Base-by-base conservation (phyloP, 2,888 invertebrate genomes). In the Dolomedes plantarius region DNA sequence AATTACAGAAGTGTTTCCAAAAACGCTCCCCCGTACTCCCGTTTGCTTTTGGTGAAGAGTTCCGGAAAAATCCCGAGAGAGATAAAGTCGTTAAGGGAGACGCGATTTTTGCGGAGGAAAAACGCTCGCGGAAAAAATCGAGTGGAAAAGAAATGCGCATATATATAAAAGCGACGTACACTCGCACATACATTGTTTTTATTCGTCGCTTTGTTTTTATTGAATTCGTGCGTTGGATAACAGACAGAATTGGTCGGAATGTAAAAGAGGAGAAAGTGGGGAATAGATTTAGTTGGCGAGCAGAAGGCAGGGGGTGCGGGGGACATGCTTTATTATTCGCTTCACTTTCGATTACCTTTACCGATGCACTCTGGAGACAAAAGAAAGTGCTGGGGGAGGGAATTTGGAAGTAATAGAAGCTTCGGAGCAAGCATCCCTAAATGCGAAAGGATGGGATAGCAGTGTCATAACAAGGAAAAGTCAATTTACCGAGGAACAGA, bases 381-480 rank as follows among this genome's bases (percentile, higher is more conserved):
- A 78, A 39, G 62, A 56, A 39, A 71, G 75, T 68, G 32, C 32
- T 19, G 72, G 50, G 72, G 72, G 50, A 31, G 56, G 72, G 72
- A 39, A 39, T 23, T 68, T 23, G 23, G 68, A 39, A 68, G 39
- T 32, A 39, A 39, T 68, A 39, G 68, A 68, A 39, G 68, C 19
- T 56, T 56, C 6, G 23, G 56, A 56, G 56, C 50, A 19, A 39
- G 69, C 41, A 41, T 69, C 69, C 39, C 69, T 69, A 69, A 69
- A 69, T 69, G 69, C 69, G 36, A 69, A 71, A 72, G 69, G 72
- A 71, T 72, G 46, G 71, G 77, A 69, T 71, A 75, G 76, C 62
- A 71, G 82, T 82, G 82, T 82, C 83, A 77, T 80, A 86, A 86
- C 86, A 81, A 86, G 80, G 80, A 46, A 86, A 82, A 87, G 81